Base-by-base conservation (phyloP, 2,113 vertebrate genomes). In the Eretmodus cyanostictus region DNA sequence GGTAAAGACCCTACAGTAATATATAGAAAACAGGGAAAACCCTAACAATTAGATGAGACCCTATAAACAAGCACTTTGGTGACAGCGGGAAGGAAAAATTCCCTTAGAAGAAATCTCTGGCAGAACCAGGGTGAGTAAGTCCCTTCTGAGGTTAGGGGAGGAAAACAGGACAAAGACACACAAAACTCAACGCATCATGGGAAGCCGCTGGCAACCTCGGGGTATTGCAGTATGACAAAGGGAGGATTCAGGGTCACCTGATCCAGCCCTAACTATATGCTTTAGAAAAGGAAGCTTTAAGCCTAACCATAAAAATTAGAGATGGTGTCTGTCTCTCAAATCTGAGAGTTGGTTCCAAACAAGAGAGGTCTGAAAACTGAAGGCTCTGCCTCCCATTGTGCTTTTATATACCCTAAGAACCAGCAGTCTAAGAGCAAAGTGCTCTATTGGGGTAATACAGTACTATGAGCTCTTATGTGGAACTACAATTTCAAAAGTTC, bases 171-270 rank as follows among this genome's bases (percentile, higher is more conserved):
- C 34, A 66, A 22, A 66, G 0, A 66, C 7, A 13, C 17, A 66
- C 61, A 38, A 66, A 5, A 22, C 34, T 66, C 10, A 66, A n/a
- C 0, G 17, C 31, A 38, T 66, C 31, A 66, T 66, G 17, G 17
- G 17, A 12, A 66, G 61, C 16, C 8, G 8, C 17, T n/a, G 17
- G 10, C 17, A 66, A 31, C 31, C 31, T 4, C 4, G 9, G 0
- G 9, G 17, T 66, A 38, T 66, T 66, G 17, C 61, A 66, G 0
- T 38, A 7, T 66, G 12, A 0, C 1, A 6, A 66, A 66, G 61
- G 10, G 61, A 66, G 31, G 31, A 8, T n/a, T 38, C 31, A 38
- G 17, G 10, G 4, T 66, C 61, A 66, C 61, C 61, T 66, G 61
- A 66, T 66, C 31, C 17, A 66, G 31, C 61, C 0, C 17, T 66